Evolutionary conservation across 1,140 invertebrate genomes (phyloP).

Genomic region (Diabrotica undecimpunctata): DNA sequence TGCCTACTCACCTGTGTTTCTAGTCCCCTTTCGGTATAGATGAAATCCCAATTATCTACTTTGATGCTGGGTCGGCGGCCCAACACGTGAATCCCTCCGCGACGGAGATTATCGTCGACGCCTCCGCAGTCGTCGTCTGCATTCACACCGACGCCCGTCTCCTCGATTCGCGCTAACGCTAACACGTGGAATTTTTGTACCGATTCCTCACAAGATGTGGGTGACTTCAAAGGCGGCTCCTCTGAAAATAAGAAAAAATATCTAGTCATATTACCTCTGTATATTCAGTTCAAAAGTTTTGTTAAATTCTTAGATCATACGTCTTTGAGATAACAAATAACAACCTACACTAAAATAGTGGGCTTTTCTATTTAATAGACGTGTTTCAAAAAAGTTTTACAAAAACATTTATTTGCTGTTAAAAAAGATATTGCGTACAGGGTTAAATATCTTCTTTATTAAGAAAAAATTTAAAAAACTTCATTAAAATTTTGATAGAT

Average conservation of each 20-base stretch:
- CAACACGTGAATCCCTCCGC: slow-evolving; percentile 1
- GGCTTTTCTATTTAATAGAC: no score
- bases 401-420: no score
- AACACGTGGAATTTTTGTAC: slow-evolving; percentile 41
- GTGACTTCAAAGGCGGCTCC: neutral
- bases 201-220: neutral
- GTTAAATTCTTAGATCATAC: no score
- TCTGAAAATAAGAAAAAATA: neutral
- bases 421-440: no score
- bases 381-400: no score
- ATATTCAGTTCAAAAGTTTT: no score
- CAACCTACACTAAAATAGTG: no score
- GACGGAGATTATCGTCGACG: slow-evolving; percentile 7
- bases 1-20: slow-evolving; percentile 9
- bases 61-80: slow-evolving; percentile 35
- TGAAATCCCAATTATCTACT: slow-evolving; percentile 43
- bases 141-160: slow-evolving; percentile 25
- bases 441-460: no score
- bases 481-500: no score
- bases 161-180: slow-evolving; percentile 38
- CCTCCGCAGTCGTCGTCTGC: neutral
- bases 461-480: no score
- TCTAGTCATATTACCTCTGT: no score
- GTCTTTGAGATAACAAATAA: no score
- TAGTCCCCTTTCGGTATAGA: slow-evolving; percentile 34